Evolutionary conservation across 2,888 invertebrate species (phyloP), one percentile per base, ranked within the genome.

Genomic region (Pinctada fucata): DNA sequence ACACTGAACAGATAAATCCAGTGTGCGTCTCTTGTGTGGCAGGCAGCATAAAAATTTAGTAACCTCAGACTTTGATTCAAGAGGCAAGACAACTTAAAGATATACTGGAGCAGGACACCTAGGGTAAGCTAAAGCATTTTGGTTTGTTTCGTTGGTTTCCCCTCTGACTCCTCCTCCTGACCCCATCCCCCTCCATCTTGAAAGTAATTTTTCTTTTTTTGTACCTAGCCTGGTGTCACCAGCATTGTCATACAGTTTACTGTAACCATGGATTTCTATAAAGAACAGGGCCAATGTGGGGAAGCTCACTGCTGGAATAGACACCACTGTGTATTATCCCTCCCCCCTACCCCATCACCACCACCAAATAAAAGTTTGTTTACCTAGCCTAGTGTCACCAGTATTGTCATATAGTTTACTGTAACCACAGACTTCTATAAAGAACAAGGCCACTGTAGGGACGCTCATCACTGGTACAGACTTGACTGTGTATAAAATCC

Each of bases 371-470:
- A 74, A 75, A 3, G 93, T 92, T 82, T 93, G 93, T 63, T 58
- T 81, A 92, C 92, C 91, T 66, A 88, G 81, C 73, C 78, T 80
- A n/a, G 88, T 88, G 48, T 91, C 91, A 10, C 84, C 78, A 8
- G 91, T 88, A 79, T 84, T 87, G 81, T 92, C 91, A 79, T 92
- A 93, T 8, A 93, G 86, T 75, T 89, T 89, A 72, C 91, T 90
- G 85, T 91, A 90, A 48, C 93, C 93, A 72, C 90, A 82, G 58
- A 93, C 90, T 84, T 93, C 93, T 3, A 91, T 67, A 58, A 92
- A 85, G 80, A 93, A 93, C 63, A 91, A 71, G 0, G 84, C 78
- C 3, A 87, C 85, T 0, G 93, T 92, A 1, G 91, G 90, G 4
- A 92, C 31, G 49, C 91, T 90, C 92, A 93, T 93, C 5, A 88